Evolutionary conservation across 2,888 invertebrate species (phyloP).

Genomic region (Ceramica pisi): DNA sequence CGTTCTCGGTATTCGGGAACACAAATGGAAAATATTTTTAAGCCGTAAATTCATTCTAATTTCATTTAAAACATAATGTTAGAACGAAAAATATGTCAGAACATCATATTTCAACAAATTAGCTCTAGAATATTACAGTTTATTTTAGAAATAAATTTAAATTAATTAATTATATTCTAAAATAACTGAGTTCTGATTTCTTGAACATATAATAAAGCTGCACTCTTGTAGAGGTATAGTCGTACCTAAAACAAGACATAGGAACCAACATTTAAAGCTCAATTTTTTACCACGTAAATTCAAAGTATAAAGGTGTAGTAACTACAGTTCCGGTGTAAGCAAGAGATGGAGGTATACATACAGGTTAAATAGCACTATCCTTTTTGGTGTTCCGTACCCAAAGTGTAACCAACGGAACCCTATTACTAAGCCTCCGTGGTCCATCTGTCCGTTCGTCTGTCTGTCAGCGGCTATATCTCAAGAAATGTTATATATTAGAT

Average conservation of each 20-base stretch:
- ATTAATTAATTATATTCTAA: slow-evolving; percentile 24
- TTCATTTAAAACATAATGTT: background rate
- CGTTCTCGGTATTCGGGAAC: slow-evolving; percentile 8
- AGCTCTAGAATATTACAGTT: background rate
- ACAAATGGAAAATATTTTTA: background rate
- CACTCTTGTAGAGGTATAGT: background rate
- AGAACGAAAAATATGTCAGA: background rate
- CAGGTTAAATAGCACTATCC: too few species aligned
- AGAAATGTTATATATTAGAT: too few species aligned
- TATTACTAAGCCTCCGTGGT: too few species aligned
- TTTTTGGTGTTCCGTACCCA: too few species aligned
- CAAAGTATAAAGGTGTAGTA: too few species aligned
- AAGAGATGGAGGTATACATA: too few species aligned
- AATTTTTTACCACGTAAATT: background rate
- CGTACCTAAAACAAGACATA: background rate
- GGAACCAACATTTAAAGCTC: too few species aligned
- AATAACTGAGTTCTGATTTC: slow-evolving; percentile 21
- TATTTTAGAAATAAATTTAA: slow-evolving; percentile 8
- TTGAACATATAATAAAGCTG: slow-evolving; percentile 7
- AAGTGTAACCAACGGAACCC: too few species aligned
- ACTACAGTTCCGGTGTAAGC: too few species aligned
- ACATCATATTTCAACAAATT: background rate
- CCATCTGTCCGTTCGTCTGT: too few species aligned
- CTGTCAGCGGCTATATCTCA: too few species aligned
- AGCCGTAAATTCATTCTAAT: background rate